Evolutionary conservation across 2,888 invertebrate species (phyloP), one percentile per base, ranked within the genome.

Genomic region (Thelaira solivaga): DNA sequence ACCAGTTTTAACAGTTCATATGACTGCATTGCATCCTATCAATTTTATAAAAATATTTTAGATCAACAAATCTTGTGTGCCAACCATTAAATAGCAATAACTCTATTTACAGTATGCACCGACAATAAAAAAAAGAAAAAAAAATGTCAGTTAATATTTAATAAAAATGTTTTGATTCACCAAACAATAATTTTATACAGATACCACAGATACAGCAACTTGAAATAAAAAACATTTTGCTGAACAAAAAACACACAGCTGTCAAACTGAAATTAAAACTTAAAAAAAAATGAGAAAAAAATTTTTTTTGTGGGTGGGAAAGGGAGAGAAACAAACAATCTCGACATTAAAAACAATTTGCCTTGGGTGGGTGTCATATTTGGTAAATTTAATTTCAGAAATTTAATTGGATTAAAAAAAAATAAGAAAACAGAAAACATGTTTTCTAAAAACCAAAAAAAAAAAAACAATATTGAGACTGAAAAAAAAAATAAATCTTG

Each of bases 321-420:
- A n/a, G n/a, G n/a, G n/a, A 16, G 10, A 55, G 10, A 29, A 11
- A 29, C 62, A 53, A n/a, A n/a, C n/a, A n/a, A n/a, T n/a, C n/a
- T n/a, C 41, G 55, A 57, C 49, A 61, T 47, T 47, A 53, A 61
- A 51, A 67, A 36, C 51, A 57, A 71, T 53, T 34, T 22, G 72
- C 72, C 68, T 29, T 39, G 43, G 71, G 49, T 69, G 77, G 68
- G 64, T 64, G 64, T 59, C 57, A 59, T 64, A 64, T 68, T 51
- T 76, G 55, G 26, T 57, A 36, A 45, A 68, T 20, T 31, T 55
- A 49, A 34, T 76, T 69, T 31, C 68, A 65, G 34, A 51, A 57
- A 57, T 59, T 73, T 73, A 77, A 72, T 77, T 77, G 76, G 67
- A 64, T 77, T 77, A 73, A 57, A 26, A 18, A 18, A 16, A 4